These are phyloP conservation scores for Pionites leucogaster DNA, from an alignment of 2,113 vertebrate genomes.

Conservation along the genomic window DNA sequence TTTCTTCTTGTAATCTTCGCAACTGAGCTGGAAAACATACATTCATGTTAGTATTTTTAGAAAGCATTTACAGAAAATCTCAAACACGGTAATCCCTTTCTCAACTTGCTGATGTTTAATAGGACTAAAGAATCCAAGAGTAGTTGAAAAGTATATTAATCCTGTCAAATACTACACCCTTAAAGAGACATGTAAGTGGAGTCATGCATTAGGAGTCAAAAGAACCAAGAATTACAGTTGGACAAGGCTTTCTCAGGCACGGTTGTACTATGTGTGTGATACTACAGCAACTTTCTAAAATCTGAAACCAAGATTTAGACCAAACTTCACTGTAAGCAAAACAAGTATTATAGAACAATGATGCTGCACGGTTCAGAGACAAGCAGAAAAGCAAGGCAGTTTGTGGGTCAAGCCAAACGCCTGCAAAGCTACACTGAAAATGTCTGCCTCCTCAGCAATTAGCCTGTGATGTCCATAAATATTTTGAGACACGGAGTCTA, in stretches of 20 bases:
- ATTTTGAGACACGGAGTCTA: not conserved
- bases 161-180: not conserved
- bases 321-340: not conserved
- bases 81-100: not conserved
- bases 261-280: not conserved
- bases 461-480: not conserved
- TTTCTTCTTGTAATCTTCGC: constrained; percentile 87
- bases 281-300: not conserved
- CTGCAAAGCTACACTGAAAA: not conserved
- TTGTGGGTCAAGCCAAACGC: not conserved
- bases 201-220: not conserved
- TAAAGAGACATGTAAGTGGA: not conserved
- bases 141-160: not conserved
- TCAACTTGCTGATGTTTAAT: not conserved
- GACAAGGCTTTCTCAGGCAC: not conserved
- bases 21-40: constrained; percentile 73
- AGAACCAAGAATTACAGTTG: not conserved
- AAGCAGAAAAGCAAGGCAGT: not conserved
- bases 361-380: not conserved
- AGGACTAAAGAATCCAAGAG: not conserved
- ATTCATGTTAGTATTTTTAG: not conserved
- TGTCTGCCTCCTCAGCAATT: not conserved
- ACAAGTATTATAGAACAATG: not conserved
- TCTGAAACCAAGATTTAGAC: not conserved
- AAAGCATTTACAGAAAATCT: not conserved